Percentiles rank a stretch among this genome's conserved stretches.
phyloP scores from a whole-genome alignment of 2,888 invertebrate species.

The Cataglyphis livida region DNA sequence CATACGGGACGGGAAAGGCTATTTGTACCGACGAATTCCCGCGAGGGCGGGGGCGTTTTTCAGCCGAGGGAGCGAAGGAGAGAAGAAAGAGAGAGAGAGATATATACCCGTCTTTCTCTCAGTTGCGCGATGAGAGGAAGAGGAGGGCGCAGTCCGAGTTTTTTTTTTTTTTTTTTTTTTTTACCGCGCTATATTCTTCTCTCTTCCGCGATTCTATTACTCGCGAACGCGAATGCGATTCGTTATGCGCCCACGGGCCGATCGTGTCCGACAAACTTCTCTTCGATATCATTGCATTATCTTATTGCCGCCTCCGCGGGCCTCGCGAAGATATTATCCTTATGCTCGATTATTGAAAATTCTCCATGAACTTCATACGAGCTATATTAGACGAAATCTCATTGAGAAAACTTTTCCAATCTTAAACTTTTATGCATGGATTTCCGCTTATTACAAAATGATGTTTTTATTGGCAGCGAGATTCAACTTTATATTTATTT shows the following conservation, averaged over 20 bases:
- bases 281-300: slow-evolving; percentile 41
- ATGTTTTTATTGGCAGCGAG: slow-evolving; percentile 13
- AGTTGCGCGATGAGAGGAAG: slow-evolving; percentile 5
- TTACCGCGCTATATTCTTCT: slow-evolving; percentile 48
- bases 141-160: background rate
- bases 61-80: slow-evolving; percentile 22
- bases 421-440: slow-evolving; percentile 11
- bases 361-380: background rate
- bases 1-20: slow-evolving; percentile 20
- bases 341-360: slow-evolving; percentile 20
- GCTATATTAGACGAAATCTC: slow-evolving; percentile 8
- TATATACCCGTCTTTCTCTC: background rate
- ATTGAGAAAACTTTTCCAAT: slow-evolving; percentile 31
- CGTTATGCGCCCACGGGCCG: background rate
- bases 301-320: slow-evolving; percentile 15
- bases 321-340: slow-evolving; percentile 13
- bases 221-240: slow-evolving; percentile 20
- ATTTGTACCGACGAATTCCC: slow-evolving; percentile 47
- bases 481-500: background rate
- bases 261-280: slow-evolving; percentile 16
- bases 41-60: slow-evolving; percentile 23
- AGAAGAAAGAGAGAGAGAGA: slow-evolving; percentile 10
- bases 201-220: slow-evolving; percentile 27
- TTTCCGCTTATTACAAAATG: slow-evolving; percentile 3
- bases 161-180: slow-evolving; percentile 54